Conservation (phyloP, 2,113 vertebrate species). For the Toxostoma redivivum region DNA sequence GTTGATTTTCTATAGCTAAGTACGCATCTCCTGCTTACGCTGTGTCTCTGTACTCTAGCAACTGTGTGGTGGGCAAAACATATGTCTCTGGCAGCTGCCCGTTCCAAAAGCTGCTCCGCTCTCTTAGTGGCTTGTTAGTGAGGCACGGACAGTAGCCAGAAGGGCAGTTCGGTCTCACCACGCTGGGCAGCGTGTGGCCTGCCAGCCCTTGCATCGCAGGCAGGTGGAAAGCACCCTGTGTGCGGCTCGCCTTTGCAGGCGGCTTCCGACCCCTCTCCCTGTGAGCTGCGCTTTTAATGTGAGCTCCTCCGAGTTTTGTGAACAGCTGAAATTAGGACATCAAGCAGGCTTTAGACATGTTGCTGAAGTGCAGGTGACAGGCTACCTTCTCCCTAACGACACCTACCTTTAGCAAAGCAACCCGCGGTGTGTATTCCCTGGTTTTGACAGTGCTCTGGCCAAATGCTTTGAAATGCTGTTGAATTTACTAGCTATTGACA, state of each 20-base stretch:
- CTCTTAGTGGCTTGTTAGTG: fast-evolving
- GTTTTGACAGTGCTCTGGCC: not conserved
- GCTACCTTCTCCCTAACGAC: not conserved
- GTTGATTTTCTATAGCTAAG: not conserved
- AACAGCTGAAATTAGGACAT: not conserved
- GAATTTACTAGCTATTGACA: not conserved
- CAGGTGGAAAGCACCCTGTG: not conserved
- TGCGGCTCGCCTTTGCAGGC: fast-evolving
- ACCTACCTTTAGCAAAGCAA: not conserved
- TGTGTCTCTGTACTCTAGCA: not conserved
- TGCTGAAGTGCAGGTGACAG: not conserved
- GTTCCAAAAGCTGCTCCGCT: not conserved
- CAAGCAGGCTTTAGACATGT: not conserved
- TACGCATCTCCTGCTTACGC: not conserved
- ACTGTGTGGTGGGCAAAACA: not conserved
- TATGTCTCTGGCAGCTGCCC: fast-evolving
- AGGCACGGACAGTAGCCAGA: fast-evolving
- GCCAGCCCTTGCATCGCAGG: fast-evolving
- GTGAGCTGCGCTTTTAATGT: not conserved
- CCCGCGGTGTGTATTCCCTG: not conserved
- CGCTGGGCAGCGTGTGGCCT: not conserved
- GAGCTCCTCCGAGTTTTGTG: not conserved
- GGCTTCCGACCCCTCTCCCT: not conserved
- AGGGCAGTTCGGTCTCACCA: fast-evolving
- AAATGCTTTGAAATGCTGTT: not conserved